Percentiles rank a stretch among this genome's conserved stretches.
These are phyloP conservation scores for Brachionus rotundiformis DNA, from an alignment of 1,140 invertebrate species.

Conservation along the genomic window DNA sequence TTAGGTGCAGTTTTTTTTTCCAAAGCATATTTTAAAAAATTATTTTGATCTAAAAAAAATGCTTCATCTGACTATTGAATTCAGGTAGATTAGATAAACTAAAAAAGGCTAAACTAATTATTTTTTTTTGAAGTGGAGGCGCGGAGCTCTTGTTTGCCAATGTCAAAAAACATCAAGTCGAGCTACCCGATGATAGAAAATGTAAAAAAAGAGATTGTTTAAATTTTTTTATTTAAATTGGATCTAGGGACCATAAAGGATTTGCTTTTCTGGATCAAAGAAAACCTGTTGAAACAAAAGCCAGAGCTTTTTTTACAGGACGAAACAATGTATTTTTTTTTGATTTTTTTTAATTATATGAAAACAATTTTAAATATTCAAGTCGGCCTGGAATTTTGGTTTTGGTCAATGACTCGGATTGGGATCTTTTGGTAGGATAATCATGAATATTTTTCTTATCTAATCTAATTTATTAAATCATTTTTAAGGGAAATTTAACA, in stretches of 20 bases:
- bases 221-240: background rate
- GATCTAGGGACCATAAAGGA: conserved; percentile 72
- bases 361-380: too few relatives aligned
- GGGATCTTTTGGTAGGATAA: conserved; percentile 77
- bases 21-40: background rate
- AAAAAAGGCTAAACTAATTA: background rate
- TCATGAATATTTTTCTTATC: conserved; percentile 23
- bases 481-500: conserved; percentile 68
- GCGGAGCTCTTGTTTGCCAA: conserved; percentile 83
- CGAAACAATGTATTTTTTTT: conserved; percentile 72
- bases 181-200: conserved; percentile 66
- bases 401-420: conserved; percentile 86
- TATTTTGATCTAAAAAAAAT: conserved; percentile 31
- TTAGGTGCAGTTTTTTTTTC: background rate
- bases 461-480: conserved; percentile 38
- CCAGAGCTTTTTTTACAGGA: conserved; percentile 85
- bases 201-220: conserved; percentile 50
- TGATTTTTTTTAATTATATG: conserved; percentile 52
- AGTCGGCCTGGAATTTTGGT: conserved; percentile 88
- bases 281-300: conserved; percentile 80
- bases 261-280: conserved; percentile 78
- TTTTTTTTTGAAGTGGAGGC: conserved; percentile 72
- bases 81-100: conserved; percentile 46
- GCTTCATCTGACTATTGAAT: conserved; percentile 9
- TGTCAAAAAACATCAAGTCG: conserved; percentile 73